Evolutionary conservation across 1,140 invertebrate genomes (phyloP), one percentile per base, ranked within the genome.

Genomic region (Venustaconcha ellipsiformis): DNA sequence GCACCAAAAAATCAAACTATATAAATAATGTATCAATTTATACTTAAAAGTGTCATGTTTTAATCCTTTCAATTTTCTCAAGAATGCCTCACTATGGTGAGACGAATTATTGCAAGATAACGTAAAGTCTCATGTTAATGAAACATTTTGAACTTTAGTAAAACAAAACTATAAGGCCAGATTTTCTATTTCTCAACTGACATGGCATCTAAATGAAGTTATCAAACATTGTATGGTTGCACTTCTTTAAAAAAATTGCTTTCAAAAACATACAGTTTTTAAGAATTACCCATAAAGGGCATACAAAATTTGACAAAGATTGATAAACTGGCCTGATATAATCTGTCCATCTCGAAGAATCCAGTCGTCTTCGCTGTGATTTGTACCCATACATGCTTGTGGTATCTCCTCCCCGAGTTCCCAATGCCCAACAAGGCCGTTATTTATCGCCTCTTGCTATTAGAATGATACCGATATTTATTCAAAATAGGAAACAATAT

Each of bases 311-410:
- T 12, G 20, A 18, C 14, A 60, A 8, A 18, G 17, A 6, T 11
- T 11, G 14, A 30, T 57, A 14, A 4, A 67, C 48, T 74, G 60
- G 83, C 84, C 84, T 59, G 73, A 70, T 14, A 85, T 71, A 37
- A 79, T 37, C 15, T 80, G 59, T 60, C 70, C 72, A 63, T 83
- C 72, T 56, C 62, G 71, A 5, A 82, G 71, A 5, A 60, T 78
- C 84, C 84, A 86, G 69, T 86, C 84, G 12, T 77, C 74, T 14
- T 80, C 80, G 13, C 82, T 79, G 62, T 86, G 84, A 72, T 86
- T 82, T 20, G 37, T 57, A 11, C 84, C 83, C n/a, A 64, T 37
- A 79, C 84, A 86, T 18, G 78, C 71, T 6, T 76, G 76, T 20
- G 71, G 64, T 14, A 78, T 63, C n/a, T 66, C 70, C 20, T 82